phyloP scores from a whole-genome alignment of 1,140 invertebrate species.

The Pseudomyrmex flavicornis region DNA sequence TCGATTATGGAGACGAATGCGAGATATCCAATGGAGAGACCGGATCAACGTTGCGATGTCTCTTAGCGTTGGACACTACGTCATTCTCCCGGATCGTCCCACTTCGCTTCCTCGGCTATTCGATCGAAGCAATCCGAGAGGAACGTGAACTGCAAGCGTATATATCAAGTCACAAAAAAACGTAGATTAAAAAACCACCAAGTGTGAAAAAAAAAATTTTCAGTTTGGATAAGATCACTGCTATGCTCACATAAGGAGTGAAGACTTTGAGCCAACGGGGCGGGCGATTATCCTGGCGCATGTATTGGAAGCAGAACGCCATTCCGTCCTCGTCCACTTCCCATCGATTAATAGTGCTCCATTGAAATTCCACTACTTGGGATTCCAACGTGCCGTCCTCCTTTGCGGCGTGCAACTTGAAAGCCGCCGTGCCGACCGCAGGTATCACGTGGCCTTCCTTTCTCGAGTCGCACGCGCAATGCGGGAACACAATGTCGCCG shows the following conservation, averaged over 20 bases:
- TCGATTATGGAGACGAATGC: constrained; percentile 44
- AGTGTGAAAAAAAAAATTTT: background rate
- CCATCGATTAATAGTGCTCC: constrained; percentile 93
- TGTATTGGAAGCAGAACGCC: constrained; percentile 95
- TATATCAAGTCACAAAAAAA: background rate
- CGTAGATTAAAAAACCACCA: background rate
- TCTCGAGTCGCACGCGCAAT: constrained; percentile 96
- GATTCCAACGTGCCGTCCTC: constrained; percentile 94
- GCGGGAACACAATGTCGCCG: constrained; percentile 96
- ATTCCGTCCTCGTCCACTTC: constrained; percentile 96
- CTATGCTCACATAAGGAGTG: constrained; percentile 94
- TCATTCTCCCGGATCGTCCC: constrained; percentile 92
- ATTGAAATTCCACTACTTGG: constrained; percentile 94
- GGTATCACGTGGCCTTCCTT: constrained; percentile 96
- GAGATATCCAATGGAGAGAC: constrained; percentile 30
- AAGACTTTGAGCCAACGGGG: constrained; percentile 95
- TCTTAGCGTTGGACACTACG: constrained; percentile 73
- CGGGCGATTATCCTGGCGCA: constrained; percentile 91
- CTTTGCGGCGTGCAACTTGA: constrained; percentile 95
- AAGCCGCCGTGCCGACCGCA: constrained; percentile 89
- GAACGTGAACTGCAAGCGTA: constrained; percentile 93
- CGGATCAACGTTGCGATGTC: constrained; percentile 41
- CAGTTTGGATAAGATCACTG: background rate
- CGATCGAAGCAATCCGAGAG: constrained; percentile 97
- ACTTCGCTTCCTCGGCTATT: constrained; percentile 95